Percentiles rank a stretch among this genome's conserved stretches.
phyloP scores from a whole-genome alignment of 2,797 vertebrate species.

The Enteromius argenteus region DNA sequence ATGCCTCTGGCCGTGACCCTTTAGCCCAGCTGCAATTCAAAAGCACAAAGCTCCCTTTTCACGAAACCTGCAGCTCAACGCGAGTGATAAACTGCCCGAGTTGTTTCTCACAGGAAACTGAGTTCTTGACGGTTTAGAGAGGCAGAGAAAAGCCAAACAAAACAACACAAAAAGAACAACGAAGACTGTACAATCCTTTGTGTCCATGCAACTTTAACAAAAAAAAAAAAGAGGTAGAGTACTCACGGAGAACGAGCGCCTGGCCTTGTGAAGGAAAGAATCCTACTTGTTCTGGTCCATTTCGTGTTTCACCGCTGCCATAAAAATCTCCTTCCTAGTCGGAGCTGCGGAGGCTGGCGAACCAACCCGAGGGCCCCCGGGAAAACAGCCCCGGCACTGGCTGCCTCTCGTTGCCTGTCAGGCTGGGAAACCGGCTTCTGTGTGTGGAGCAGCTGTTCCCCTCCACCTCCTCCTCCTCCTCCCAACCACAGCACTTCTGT shows the following conservation, averaged over 20 bases:
- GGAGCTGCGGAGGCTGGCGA: constrained; percentile 76
- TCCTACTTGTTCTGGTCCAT: constrained; percentile 79
- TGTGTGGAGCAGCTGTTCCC: constrained; percentile 86
- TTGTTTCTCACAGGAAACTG: constrained; percentile 30
- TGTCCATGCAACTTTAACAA: constrained; percentile 33
- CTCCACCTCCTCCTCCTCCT: constrained; percentile 75
- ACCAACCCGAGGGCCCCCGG: constrained; percentile 36
- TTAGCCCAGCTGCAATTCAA: constrained; percentile 79
- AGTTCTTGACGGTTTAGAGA: background rate
- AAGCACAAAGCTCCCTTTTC: constrained; percentile 85
- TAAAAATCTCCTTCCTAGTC: constrained; percentile 76
- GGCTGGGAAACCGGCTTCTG: constrained; percentile 82
- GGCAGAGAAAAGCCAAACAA: background rate
- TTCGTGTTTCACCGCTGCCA: constrained; percentile 82
- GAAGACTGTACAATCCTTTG: constrained; percentile 11
- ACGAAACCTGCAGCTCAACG: constrained; percentile 66
- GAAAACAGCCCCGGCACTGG: constrained; percentile 28
- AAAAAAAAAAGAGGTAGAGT: constrained; percentile 22
- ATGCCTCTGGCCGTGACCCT: constrained; percentile 83
- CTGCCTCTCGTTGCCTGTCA: constrained; percentile 68
- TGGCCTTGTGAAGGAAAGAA: constrained; percentile 71
- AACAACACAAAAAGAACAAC: constrained; percentile 9
- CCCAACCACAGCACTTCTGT: constrained; percentile 60
- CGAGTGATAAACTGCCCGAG: constrained; percentile 58
- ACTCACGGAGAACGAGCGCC: constrained; percentile 54